These are phyloP conservation scores for Tanytarsus gracilentus DNA, from an alignment of 2,888 invertebrate genomes.

Conservation along the genomic window DNA sequence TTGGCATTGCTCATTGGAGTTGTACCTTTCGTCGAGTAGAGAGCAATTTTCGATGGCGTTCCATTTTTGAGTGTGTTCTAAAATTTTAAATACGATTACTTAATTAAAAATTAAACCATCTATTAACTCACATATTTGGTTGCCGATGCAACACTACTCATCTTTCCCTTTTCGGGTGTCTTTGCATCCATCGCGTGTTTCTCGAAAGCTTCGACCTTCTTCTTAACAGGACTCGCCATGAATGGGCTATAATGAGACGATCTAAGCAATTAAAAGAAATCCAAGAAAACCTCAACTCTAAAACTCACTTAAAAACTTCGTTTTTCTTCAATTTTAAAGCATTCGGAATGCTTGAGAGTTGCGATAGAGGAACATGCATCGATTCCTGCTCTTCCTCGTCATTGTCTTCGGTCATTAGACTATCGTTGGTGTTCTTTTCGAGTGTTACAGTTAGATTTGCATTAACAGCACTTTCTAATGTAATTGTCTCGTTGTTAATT, in stretches of 20 bases:
- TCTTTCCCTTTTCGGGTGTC: constrained; percentile 8
- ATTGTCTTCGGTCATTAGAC: constrained; percentile 28
- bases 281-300: neutral
- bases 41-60: constrained; percentile 17
- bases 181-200: constrained; percentile 36
- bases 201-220: constrained; percentile 54
- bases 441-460: constrained; percentile 12
- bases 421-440: neutral
- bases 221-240: constrained; percentile 51
- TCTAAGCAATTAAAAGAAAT: neutral
- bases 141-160: too few relatives aligned
- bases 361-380: neutral
- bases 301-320: constrained; percentile 26
- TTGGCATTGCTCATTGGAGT: neutral
- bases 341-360: neutral
- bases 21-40: neutral
- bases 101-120: neutral
- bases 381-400: constrained; percentile 4
- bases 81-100: neutral
- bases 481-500: constrained; percentile 10
- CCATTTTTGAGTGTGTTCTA: constrained; percentile 9
- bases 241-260: constrained; percentile 47
- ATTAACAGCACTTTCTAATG: neutral
- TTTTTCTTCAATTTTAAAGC: constrained; percentile 21
- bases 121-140: constrained; percentile 10